phyloP scores from a whole-genome alignment of 2,113 vertebrate species.

The Pseudolaguvia tuberculata region DNA sequence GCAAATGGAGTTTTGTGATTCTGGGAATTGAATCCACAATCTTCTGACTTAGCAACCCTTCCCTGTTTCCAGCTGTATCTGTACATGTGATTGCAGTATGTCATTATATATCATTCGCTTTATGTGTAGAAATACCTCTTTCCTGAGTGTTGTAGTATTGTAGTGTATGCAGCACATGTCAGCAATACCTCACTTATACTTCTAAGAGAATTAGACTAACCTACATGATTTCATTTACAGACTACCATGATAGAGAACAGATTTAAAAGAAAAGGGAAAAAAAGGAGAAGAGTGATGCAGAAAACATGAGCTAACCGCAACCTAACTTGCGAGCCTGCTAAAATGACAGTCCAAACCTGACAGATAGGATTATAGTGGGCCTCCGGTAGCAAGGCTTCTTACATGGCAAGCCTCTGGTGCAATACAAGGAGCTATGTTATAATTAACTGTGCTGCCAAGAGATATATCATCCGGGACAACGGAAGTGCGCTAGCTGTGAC shows the following conservation, averaged over 20 bases:
- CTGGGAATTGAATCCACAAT: no score
- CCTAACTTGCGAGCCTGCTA: slow-evolving; percentile 39
- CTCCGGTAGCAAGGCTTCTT: slow-evolving; percentile 60
- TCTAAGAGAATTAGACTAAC: slow-evolving; percentile 21
- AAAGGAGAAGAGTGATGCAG: slow-evolving; percentile 29
- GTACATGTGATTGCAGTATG: neutral
- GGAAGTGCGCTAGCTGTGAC: slow-evolving; percentile 59
- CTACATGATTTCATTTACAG: slow-evolving; percentile 28
- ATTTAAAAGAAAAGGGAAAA: slow-evolving; percentile 27
- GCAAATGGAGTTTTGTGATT: no score
- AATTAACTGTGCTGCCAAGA: slow-evolving; percentile 92
- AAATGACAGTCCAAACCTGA: slow-evolving; percentile 74
- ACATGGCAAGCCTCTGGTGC: slow-evolving; percentile 69
- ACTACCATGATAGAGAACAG: slow-evolving; percentile 30
- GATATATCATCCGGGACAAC: slow-evolving; percentile 75
- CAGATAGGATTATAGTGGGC: slow-evolving; percentile 76
- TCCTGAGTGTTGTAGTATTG: neutral
- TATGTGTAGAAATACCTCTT: no score
- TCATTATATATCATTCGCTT: no score
- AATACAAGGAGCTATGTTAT: slow-evolving; percentile 77
- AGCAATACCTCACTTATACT: slow-evolving; percentile 24
- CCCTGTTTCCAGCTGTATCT: neutral
- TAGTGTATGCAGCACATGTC: slow-evolving; percentile 22
- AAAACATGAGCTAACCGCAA: slow-evolving; percentile 38
- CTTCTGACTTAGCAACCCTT: no score